Percentiles rank a stretch among this genome's conserved stretches.
phyloP scores from a whole-genome alignment of 2,888 invertebrate species.

The Eupithecia inturbata region DNA sequence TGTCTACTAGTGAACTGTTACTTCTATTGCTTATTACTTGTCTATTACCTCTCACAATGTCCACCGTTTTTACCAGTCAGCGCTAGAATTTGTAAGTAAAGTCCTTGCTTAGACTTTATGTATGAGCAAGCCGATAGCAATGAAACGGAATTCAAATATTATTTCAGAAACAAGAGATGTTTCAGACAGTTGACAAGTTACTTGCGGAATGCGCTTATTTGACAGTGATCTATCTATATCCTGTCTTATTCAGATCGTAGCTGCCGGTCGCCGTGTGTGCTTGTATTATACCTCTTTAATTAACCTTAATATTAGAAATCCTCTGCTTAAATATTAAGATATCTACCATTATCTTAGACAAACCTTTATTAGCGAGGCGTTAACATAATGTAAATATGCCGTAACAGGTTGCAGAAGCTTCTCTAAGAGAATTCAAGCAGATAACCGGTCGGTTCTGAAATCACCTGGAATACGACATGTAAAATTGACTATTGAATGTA shows the following conservation, averaged over 20 bases:
- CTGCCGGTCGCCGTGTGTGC: slow-evolving; percentile 75
- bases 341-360: slow-evolving; percentile 63
- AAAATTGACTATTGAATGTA: slow-evolving; percentile 37
- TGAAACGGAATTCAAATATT: background rate
- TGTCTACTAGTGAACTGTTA: background rate
- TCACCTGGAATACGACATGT: slow-evolving; percentile 35
- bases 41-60: no score
- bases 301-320: slow-evolving; percentile 66
- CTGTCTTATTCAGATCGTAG: slow-evolving; percentile 46
- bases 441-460: slow-evolving; percentile 32
- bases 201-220: slow-evolving; percentile 11
- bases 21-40: no score
- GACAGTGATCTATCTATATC: slow-evolving; percentile 10
- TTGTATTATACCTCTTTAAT: slow-evolving; percentile 72
- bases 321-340: slow-evolving; percentile 65
- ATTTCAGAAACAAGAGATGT: slow-evolving; percentile 10
- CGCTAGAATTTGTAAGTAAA: background rate
- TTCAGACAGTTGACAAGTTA: slow-evolving; percentile 21
- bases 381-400: slow-evolving; percentile 70
- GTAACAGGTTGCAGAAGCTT: slow-evolving; percentile 70
- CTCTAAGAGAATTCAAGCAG: slow-evolving; percentile 65
- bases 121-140: background rate
- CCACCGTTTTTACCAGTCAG: background rate
- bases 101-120: background rate
- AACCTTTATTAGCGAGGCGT: slow-evolving; percentile 63